Conservation (phyloP, 1,140 invertebrate species). For the Eupeodes corollae region DNA sequence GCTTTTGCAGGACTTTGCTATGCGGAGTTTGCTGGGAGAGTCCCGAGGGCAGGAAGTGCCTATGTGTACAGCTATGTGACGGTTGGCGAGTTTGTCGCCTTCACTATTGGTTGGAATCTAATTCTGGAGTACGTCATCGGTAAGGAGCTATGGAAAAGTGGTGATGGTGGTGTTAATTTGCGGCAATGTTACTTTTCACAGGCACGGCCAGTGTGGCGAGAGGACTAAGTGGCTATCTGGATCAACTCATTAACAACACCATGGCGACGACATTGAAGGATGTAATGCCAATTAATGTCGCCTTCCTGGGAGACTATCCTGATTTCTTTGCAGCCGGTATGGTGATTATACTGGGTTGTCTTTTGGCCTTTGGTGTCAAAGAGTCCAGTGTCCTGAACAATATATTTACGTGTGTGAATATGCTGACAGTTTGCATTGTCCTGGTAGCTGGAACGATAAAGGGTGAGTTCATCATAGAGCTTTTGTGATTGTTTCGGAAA, state of each 20-base stretch:
- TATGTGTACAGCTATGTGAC: slow-evolving; percentile 77
- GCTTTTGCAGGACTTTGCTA: slow-evolving; percentile 75
- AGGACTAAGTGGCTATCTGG: slow-evolving; percentile 76
- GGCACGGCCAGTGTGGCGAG: slow-evolving; percentile 76
- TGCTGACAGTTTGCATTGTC: slow-evolving; percentile 65
- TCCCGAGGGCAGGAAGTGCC: slow-evolving; percentile 69
- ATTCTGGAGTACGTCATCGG: slow-evolving; percentile 78
- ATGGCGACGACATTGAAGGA: slow-evolving; percentile 54
- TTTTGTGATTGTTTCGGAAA: not conserved
- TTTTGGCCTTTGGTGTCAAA: slow-evolving; percentile 70
- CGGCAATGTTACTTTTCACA: slow-evolving; percentile 16
- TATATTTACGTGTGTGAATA: slow-evolving; percentile 71
- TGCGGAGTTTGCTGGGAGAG: slow-evolving; percentile 71
- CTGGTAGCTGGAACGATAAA: slow-evolving; percentile 68
- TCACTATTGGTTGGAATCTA: slow-evolving; percentile 72
- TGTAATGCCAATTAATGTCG: slow-evolving; percentile 53
- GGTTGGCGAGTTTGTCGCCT: slow-evolving; percentile 65
- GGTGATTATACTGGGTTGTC: slow-evolving; percentile 47
- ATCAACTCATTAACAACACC: slow-evolving; percentile 57
- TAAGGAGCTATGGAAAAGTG: slow-evolving; percentile 25
- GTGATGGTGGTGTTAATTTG: not conserved
- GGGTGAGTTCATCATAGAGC: slow-evolving; percentile 40
- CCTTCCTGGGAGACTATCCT: slow-evolving; percentile 61
- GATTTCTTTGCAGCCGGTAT: slow-evolving; percentile 63
- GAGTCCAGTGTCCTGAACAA: slow-evolving; percentile 80